Conservation (phyloP, 2,888 invertebrate species). For the Iselma pallidipennis region DNA sequence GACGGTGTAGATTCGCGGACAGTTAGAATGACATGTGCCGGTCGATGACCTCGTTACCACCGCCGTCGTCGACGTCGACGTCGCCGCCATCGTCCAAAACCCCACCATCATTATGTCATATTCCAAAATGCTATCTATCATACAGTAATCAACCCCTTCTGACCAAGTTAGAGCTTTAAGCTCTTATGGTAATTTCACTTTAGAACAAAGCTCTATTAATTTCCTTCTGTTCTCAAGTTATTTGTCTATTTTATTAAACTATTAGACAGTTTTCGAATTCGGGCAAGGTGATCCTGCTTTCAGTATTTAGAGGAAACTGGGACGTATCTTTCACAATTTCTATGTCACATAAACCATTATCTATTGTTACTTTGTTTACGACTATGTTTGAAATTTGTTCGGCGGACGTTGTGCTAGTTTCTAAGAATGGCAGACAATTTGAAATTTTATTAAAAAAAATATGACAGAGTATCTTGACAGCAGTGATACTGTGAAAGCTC, state of each 20-base stretch:
- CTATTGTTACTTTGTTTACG: constrained; percentile 1
- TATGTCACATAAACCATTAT: constrained; percentile 2
- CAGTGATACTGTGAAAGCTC: too few relatives aligned
- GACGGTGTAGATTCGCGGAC: constrained; percentile 56
- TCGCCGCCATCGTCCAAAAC: neutral
- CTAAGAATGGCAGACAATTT: too few relatives aligned
- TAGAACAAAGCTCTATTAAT: too few relatives aligned
- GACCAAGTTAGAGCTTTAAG: too few relatives aligned
- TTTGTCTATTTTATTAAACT: neutral
- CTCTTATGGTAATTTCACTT: too few relatives aligned
- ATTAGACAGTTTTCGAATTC: neutral
- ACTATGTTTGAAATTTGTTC: neutral
- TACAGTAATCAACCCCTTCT: neutral
- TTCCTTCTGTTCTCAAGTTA: too few relatives aligned
- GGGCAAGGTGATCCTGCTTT: neutral
- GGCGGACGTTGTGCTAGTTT: constrained; percentile 1
- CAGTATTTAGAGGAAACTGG: neutral
- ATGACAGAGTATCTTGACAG: too few relatives aligned
- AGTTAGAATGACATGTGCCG: constrained; percentile 56
- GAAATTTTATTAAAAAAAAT: neutral
- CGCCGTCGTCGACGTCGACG: neutral
- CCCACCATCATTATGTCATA: neutral
- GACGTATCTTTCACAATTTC: neutral
- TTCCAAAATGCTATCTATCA: too few relatives aligned
- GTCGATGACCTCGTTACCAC: constrained; percentile 57